phyloP scores from a whole-genome alignment of 1,140 invertebrate genomes.

The Apis laboriosa region DNA sequence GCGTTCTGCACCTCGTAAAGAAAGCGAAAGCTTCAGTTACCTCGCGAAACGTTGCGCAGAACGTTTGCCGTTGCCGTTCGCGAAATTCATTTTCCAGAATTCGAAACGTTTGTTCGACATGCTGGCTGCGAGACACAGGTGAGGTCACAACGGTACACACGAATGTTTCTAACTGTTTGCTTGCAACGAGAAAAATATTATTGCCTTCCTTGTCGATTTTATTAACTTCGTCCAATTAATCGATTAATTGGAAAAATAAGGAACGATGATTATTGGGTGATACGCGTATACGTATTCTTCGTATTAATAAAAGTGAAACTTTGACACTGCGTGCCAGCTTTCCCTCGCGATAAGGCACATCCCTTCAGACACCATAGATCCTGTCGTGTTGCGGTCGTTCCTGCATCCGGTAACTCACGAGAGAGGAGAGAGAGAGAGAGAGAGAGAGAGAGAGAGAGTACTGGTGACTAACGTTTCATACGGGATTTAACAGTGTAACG shows the following conservation, averaged over 20 bases:
- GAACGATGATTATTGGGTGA: too few relatives aligned
- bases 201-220: background rate
- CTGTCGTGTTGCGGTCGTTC: slow-evolving; percentile 61
- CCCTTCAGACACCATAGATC: slow-evolving; percentile 39
- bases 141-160: slow-evolving; percentile 40
- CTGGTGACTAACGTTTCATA: slow-evolving; percentile 77
- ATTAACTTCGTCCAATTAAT: too few relatives aligned
- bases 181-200: too few relatives aligned
- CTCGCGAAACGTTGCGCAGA: slow-evolving; percentile 43
- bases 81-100: background rate
- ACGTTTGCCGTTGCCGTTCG: slow-evolving; percentile 19
- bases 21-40: slow-evolving; percentile 56
- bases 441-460: background rate
- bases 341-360: background rate
- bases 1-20: slow-evolving; percentile 29
- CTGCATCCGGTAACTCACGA: slow-evolving; percentile 68
- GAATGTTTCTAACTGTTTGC: slow-evolving; percentile 18
- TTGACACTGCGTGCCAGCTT: background rate
- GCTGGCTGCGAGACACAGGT: slow-evolving; percentile 74
- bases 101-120: slow-evolving; percentile 43
- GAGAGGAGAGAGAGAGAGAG: background rate
- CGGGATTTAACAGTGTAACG: slow-evolving; percentile 79
- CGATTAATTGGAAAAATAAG: too few relatives aligned
- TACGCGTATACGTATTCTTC: too few relatives aligned
- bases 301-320: background rate